Evolutionary conservation across 53 echinoderm and acorn worm genomes (phyloP), one percentile per base, ranked within the genome.

Genomic region (Patiria pectinifera): DNA sequence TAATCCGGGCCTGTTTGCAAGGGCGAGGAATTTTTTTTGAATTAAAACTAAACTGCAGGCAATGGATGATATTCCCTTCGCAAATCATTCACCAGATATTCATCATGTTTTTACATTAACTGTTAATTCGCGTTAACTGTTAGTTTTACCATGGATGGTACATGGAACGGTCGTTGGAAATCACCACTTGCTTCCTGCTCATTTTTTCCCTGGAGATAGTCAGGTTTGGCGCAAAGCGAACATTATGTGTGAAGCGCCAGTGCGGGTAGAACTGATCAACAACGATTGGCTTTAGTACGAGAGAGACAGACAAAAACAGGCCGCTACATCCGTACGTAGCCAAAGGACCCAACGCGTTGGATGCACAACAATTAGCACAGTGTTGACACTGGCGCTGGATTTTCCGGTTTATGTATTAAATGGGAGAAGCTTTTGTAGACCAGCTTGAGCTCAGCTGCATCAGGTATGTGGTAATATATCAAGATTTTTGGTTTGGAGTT

Each of bases 171-270:
- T 46, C 79, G 79, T 45, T 46, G 45, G 79, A 46, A 45, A 46
- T 24, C 46, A 78, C 11, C 79, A 78, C 79, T 24, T 45, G 46
- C 79, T 45, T 9, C 79, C 79, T 46, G 79, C 79, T 78, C 45
- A 45, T 78, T 78, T 74, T 74, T 74, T 74, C 74, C 22, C 66
- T 76, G 18, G 76, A 76, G 76, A 25, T 25, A 46, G 79, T 15
- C 46, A 78, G 79, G 45, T 78, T 78, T 43, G 35, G 79, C 79
- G 45, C 79, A 24, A 46, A 46, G 79, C 74, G 74, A 74, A 74
- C 74, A 74, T 74, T 74, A 74, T 74, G 74, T 23, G 74, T 8
- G 74, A 74, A 74, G 74, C 74, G 74, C 22, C 74, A 23, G 74
- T n/a, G 24, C 74, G 69, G 69, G 69, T 15, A 69, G 24, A 74